Evolutionary conservation across 2,113 vertebrate species (phyloP).

Genomic region (Rutilus rutilus): DNA sequence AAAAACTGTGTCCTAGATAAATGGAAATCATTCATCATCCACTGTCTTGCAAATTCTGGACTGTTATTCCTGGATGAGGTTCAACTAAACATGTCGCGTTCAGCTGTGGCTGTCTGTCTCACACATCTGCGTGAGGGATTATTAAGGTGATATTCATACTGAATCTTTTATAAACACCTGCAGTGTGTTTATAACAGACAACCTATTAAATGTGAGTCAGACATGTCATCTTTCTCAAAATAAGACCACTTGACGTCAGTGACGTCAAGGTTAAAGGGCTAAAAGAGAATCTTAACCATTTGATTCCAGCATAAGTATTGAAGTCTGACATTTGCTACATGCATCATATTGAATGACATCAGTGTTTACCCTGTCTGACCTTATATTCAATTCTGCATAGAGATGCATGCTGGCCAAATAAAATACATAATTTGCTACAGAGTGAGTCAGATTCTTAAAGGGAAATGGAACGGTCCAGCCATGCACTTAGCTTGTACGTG

Average conservation of each 20-base stretch:
- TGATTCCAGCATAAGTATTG: neutral
- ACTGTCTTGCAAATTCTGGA: conserved; percentile 9
- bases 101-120: neutral
- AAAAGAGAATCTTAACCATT: neutral
- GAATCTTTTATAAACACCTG: neutral
- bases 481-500: conserved; percentile 6
- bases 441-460: conserved; percentile 33
- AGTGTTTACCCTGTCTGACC: conserved; percentile 13
- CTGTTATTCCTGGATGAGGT: neutral
- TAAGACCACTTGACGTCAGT: neutral
- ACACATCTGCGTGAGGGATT: neutral
- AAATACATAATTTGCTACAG: conserved; percentile 8
- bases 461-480: conserved; percentile 2
- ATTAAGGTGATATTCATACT: neutral
- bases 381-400: conserved; percentile 6
- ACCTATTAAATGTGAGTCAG: neutral
- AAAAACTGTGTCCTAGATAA: conserved; percentile 54
- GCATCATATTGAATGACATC: conserved; percentile 13
- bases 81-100: conserved; percentile 5
- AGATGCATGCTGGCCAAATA: conserved; percentile 5
- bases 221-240: neutral
- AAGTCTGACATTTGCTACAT: conserved; percentile 11
- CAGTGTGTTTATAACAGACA: neutral
- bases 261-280: neutral
- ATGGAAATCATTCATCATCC: conserved; percentile 42